A percentile compares a stretch with the other conserved stretches of the same genome.
Evolutionary conservation across 2,113 vertebrate species (phyloP).

Genomic region (Bubo bubo): DNA sequence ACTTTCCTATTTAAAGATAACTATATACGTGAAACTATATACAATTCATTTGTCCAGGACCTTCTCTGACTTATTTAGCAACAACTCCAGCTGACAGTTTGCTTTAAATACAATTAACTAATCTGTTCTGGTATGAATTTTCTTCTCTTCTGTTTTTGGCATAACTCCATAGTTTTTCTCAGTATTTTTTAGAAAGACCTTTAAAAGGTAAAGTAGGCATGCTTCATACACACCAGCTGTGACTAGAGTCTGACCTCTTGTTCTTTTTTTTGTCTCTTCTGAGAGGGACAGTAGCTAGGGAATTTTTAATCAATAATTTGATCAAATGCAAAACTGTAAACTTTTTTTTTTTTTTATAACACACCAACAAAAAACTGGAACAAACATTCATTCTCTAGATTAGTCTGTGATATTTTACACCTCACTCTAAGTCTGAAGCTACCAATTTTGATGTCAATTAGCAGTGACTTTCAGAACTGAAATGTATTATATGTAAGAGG

Average conservation of each 20-base stretch:
- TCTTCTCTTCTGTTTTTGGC: background rate
- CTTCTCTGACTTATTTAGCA: background rate
- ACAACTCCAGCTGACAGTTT: background rate
- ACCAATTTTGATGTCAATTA: background rate
- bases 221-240: background rate
- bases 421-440: background rate
- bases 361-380: background rate
- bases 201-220: background rate
- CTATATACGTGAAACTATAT: background rate
- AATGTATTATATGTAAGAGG: background rate
- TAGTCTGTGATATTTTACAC: background rate
- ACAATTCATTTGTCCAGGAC: background rate
- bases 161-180: background rate
- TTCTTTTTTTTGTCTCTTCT: background rate
- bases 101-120: background rate
- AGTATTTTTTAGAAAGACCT: background rate
- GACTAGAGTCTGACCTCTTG: background rate
- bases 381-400: background rate
- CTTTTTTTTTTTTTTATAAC: background rate
- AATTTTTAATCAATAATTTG: background rate
- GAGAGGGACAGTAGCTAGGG: background rate
- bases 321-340: background rate
- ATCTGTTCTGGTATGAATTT: background rate
- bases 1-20: background rate
- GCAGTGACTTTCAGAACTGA: background rate